These are phyloP conservation scores for Progne subis DNA, from an alignment of 2,113 vertebrate genomes.

Conservation along the genomic window DNA sequence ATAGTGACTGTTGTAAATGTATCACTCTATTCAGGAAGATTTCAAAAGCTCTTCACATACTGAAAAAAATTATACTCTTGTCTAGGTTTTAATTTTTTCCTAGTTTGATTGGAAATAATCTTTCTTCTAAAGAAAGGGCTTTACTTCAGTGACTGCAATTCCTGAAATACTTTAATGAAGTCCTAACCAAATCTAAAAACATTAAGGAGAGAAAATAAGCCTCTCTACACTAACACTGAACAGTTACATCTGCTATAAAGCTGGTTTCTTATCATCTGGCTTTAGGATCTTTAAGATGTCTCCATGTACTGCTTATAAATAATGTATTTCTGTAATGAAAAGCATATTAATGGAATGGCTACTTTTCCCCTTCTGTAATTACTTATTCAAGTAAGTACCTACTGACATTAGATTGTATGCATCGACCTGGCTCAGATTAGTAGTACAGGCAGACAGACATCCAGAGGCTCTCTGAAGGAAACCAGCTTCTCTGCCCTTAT, in stretches of 20 bases:
- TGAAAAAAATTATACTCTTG: background rate
- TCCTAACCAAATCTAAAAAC: background rate
- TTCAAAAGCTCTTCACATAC: background rate
- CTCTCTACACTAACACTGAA: background rate
- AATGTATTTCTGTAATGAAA: background rate
- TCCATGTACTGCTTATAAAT: background rate
- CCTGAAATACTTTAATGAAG: background rate
- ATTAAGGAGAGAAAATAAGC: background rate
- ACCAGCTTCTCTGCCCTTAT: background rate
- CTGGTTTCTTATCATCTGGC: background rate
- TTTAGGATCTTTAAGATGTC: background rate
- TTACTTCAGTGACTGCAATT: background rate
- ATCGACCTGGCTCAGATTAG: background rate
- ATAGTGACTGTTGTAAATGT: background rate
- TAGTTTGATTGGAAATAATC: background rate
- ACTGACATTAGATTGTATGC: background rate
- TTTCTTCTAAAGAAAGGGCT: background rate
- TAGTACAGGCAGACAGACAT: background rate
- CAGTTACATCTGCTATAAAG: background rate
- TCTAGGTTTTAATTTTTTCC: background rate
- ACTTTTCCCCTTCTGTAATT: background rate
- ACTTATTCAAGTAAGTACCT: background rate
- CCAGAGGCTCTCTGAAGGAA: background rate
- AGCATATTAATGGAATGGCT: background rate
- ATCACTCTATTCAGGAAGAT: background rate